phyloP scores from a whole-genome alignment of 1,140 invertebrate genomes.

The Zaprionus vittiger region DNA sequence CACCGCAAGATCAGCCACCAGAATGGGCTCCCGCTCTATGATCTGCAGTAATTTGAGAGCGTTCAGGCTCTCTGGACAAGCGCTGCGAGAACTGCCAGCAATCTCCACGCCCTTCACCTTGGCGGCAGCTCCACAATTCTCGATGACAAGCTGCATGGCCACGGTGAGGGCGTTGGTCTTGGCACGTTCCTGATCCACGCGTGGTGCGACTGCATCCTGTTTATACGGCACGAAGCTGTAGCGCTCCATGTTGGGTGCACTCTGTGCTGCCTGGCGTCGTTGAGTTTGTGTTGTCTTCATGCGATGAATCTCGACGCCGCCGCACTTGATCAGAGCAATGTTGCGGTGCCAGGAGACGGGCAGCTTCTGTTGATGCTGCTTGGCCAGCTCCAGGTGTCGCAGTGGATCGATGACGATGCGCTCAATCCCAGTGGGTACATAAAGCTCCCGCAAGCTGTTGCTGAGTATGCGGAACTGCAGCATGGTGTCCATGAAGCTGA shows the following conservation, averaged over 20 bases:
- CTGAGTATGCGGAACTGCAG: constrained; percentile 95
- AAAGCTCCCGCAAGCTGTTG: constrained; percentile 90
- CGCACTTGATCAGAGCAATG: constrained; percentile 91
- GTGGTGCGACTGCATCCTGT: constrained; percentile 77
- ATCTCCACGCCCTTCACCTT: constrained; percentile 92
- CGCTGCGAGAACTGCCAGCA: constrained; percentile 85
- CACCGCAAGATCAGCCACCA: constrained; percentile 86
- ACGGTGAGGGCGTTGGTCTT: constrained; percentile 86
- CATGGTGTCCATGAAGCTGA: constrained; percentile 97
- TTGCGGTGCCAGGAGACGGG: constrained; percentile 90
- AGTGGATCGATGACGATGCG: constrained; percentile 92
- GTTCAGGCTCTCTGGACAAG: constrained; percentile 86
- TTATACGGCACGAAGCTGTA: constrained; percentile 93
- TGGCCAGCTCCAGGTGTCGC: constrained; percentile 86
- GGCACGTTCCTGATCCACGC: constrained; percentile 85
- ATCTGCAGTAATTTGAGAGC: constrained; percentile 86
- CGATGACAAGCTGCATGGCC: constrained; percentile 89
- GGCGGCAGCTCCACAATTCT: constrained; percentile 89
- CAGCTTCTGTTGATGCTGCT: constrained; percentile 83
- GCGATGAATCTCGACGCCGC: constrained; percentile 95
- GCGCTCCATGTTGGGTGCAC: constrained; percentile 91
- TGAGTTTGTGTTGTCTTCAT: constrained; percentile 96
- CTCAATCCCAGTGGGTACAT: constrained; percentile 94
- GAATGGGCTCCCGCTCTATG: constrained; percentile 88
- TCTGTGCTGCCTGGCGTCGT: constrained; percentile 90